Conservation (phyloP, 2,888 invertebrate species). For the Sylvicola fuscatus region DNA sequence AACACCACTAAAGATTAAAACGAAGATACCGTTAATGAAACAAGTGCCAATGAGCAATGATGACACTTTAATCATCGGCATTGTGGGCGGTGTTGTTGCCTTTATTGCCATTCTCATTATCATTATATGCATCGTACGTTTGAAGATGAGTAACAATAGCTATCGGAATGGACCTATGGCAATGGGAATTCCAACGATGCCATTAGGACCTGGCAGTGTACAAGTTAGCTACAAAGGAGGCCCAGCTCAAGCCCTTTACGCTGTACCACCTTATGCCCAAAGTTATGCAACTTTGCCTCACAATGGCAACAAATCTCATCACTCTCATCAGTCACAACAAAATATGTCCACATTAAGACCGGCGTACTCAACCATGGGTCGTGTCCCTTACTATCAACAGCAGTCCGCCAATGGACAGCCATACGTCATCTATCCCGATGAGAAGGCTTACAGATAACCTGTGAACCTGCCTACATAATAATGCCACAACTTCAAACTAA, state of each 20-base stretch:
- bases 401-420: conserved; percentile 19
- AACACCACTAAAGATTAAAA: conserved; percentile 33
- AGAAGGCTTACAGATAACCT: conserved; percentile 24
- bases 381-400: conserved; percentile 31
- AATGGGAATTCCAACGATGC: conserved; percentile 29
- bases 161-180: conserved; percentile 49
- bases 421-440: conserved; percentile 25
- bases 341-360: conserved; percentile 23
- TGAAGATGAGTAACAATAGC: conserved; percentile 42
- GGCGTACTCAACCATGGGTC: conserved; percentile 39
- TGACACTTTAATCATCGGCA: conserved; percentile 86
- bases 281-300: conserved; percentile 42
- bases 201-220: conserved; percentile 34
- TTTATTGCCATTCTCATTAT: conserved; percentile 77
- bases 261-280: conserved; percentile 39
- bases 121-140: conserved; percentile 68
- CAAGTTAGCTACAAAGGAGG: conserved; percentile 30
- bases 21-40: conserved; percentile 33
- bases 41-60: conserved; percentile 54
- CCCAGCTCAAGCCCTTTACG: conserved; percentile 29
- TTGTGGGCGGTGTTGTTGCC: conserved; percentile 80
- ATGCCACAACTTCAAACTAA: conserved; percentile 1
- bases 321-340: conserved; percentile 14
- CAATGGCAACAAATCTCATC: conserved; percentile 28
- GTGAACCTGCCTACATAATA: conserved; percentile 2